A percentile compares a stretch with the other conserved stretches of the same genome.
Evolutionary conservation across 2,113 vertebrate genomes (phyloP).

Genomic region (Desmodus rotundus): DNA sequence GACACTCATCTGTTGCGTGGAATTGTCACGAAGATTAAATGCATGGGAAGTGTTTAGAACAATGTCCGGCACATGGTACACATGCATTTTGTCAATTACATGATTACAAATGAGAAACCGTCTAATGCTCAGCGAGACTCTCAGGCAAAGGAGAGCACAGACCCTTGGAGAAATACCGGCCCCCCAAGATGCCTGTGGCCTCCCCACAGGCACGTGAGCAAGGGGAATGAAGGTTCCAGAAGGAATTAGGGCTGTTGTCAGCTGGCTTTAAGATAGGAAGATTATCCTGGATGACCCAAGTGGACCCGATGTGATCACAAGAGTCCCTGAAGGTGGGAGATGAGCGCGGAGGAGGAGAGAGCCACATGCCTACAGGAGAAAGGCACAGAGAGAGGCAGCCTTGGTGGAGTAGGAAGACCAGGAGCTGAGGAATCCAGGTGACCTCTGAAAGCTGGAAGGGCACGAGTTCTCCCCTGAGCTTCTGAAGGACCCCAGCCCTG

Average conservation of each 20-base stretch:
- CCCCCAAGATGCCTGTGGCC: not conserved
- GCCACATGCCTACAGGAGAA: not conserved
- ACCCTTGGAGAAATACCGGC: not conserved
- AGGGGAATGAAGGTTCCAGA: not conserved
- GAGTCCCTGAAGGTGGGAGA: not conserved
- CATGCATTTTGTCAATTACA: rapidly evolving
- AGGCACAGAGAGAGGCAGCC: no score
- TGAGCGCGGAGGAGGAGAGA: not conserved
- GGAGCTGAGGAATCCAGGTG: not conserved
- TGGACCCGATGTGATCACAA: not conserved
- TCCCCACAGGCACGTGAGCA: no score
- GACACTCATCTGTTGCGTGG: not conserved
- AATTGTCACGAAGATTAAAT: not conserved
- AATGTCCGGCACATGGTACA: no score
- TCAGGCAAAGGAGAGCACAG: not conserved
- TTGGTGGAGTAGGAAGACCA: not conserved
- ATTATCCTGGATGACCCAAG: not conserved
- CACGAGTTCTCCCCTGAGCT: not conserved
- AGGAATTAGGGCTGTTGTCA: not conserved
- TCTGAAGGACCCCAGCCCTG: not conserved
- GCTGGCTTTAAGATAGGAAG: not conserved
- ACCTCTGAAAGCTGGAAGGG: not conserved
- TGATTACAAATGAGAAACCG: not conserved
- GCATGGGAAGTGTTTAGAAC: not conserved
- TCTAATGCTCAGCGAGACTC: not conserved